Evolutionary conservation across 1,140 invertebrate genomes (phyloP), one percentile per base, ranked within the genome.

Genomic region (Drosophila takahashii): DNA sequence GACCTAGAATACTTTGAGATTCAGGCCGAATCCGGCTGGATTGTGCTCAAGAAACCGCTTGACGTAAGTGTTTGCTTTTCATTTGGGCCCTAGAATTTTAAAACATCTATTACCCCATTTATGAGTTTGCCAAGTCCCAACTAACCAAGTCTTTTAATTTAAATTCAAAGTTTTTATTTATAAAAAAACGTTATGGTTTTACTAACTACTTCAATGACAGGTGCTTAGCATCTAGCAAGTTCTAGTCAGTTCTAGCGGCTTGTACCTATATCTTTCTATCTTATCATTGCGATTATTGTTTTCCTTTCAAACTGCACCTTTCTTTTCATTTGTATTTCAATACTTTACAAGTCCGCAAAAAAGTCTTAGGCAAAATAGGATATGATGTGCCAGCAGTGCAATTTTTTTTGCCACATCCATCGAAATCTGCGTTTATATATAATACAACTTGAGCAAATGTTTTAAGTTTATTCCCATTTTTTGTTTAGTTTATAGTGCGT

Each of bases 1-100:
- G 97, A 98, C 93, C 94, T 98, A 72, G 97, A 98, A 91, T 98
- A 98, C 93, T 98, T 98, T 93, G 96, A 97, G 92, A 98, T 98
- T 75, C 97, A 98, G 93, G 96, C 97, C 74, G 98, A 98, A 92
- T 98, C 97, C 85, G 98, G 98, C 89, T 98, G 97, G 97, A 98
- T 98, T 90, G 96, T 97, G 27, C 93, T 98, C 71, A 97, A 97
- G 93, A 98, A 98, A 92, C 96, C 97, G 57, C 93, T 98, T 77
- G 97, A 98, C 95, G 97, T 98, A 96, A 98, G 97, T 98, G 93
- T 93, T 92, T 83, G 78, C 58, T 91, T 91, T 69, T 56, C 69
- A 69, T 16, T 67, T 39, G 36, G 2, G 45, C 10, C 26, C 22
- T 26, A 22, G 13, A 58, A 7, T 22, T 64, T 34, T 3, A 15